phyloP scores from a whole-genome alignment of 2,888 invertebrate genomes.

The Cataglyphis albicans region DNA sequence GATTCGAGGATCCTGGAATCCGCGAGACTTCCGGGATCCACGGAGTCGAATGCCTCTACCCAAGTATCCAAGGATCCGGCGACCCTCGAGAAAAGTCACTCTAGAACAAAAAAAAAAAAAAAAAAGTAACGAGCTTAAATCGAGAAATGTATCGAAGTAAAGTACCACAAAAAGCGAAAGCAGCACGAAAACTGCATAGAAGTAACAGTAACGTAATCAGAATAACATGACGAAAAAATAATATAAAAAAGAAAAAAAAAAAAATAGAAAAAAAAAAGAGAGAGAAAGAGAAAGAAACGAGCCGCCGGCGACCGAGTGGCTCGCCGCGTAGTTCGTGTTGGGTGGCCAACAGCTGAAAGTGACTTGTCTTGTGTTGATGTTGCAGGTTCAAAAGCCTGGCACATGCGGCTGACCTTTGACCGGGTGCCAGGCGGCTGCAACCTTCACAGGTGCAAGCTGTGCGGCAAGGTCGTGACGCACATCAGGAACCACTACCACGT shows the following conservation, averaged over 20 bases:
- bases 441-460: conserved; percentile 97
- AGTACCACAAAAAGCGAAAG: conserved; percentile 28
- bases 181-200: conserved; percentile 38
- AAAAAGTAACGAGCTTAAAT: conserved; percentile 9
- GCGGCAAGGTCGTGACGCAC: conserved; percentile 97
- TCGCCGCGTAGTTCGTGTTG: conserved; percentile 76
- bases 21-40: conserved; percentile 41
- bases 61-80: conserved; percentile 56
- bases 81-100: conserved; percentile 42
- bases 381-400: conserved; percentile 98
- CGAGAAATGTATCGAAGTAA: conserved; percentile 32
- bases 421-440: conserved; percentile 96
- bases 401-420: conserved; percentile 97
- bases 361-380: conserved; percentile 88
- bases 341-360: conserved; percentile 84
- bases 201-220: conserved; percentile 44
- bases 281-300: conserved; percentile 64
- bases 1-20: conserved; percentile 50
- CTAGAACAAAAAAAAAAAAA: conserved; percentile 16
- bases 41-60: conserved; percentile 27
- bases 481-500: conserved; percentile 98
- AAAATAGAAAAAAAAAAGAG: conserved; percentile 45
- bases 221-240: conserved; percentile 47
- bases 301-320: conserved; percentile 74
- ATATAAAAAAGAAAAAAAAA: conserved; percentile 48